Evolutionary conservation across 2,113 vertebrate species (phyloP), one percentile per base, ranked within the genome.

Genomic region (Oryzias javanicus): DNA sequence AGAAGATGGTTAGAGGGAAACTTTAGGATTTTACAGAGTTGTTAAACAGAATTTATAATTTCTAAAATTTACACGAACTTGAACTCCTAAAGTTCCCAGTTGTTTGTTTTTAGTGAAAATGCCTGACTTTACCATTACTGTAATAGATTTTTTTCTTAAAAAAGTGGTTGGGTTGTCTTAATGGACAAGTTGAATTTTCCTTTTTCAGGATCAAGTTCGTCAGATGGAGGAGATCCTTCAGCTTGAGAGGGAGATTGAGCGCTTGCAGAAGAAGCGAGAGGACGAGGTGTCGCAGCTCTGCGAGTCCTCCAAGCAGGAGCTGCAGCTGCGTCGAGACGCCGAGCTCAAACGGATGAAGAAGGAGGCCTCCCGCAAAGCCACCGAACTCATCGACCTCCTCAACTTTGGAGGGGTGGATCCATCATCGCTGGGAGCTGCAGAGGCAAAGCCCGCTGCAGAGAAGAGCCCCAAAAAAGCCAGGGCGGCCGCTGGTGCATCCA

Each of bases 191-290:
- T 35, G 35, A 35, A 35, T 12, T 35, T 35, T 35, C 35, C 10
- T 35, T 2, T 6, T 65, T 0, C 22, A 93, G 86, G 93, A 93
- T 17, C 94, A 94, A 55, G 70, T 80, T 53, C 90, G 85, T 61
- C 95, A 96, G 82, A 95, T 97, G 94, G 93, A 96, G 78, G 94
- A 96, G 86, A 96, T 97, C 72, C 81, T 96, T 70, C 91, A 92
- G 57, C 55, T 97, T 60, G 95, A 96, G 80, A 89, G 88, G 61
- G 95, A 97, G 89, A 97, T 96, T 17, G 94, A 96, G 66, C 93
- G 93, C 20, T 52, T 96, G 74, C 94, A 95, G 78, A 92, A 92
- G 81, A 93, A 95, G 81, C 89, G 93, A 1, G 90, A 93, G 70
- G 94, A 95, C 12, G 92, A 92, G 52, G 92, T 95, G 79, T 94